Evolutionary conservation across 2,888 invertebrate genomes (phyloP), one percentile per base, ranked within the genome.

Genomic region (Bimastos eiseni): DNA sequence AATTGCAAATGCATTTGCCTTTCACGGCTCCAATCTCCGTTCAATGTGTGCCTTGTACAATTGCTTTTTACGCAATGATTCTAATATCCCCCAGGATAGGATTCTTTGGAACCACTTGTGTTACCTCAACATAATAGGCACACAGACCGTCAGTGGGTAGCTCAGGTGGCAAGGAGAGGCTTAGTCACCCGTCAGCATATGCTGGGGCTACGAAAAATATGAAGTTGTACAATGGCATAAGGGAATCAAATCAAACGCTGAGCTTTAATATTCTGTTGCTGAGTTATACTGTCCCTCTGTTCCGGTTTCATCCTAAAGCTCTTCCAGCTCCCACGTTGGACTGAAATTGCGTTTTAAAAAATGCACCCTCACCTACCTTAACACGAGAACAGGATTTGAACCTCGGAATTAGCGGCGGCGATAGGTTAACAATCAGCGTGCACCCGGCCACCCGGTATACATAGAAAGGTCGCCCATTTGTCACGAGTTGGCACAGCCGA

Each of bases 1-100:
- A n/a, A 70, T 70, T 70, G 70, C 70, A n/a, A 70, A 70, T 70
- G 70, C 70, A 70, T 70, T 70, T 70, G 70, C 70, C 70, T 70
- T 70, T 70, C 70, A n/a, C 70, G n/a, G 70, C n/a, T 70, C 70
- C 70, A 70, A 70, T 70, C 70, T n/a, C 70, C 30, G 6, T 5
- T 30, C 30, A n/a, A n/a, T n/a, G 70, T 70, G 70, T 70, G 70
- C 70, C 30, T 8, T 70, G 11, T 5, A 70, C 70, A 70, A 70
- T 70, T 70, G 70, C 30, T n/a, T 70, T 24, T 70, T n/a, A 70
- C 13, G 70, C 70, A 8, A 30, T 1, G 49, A 19, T 49, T 49
- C 49, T 4, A 49, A 49, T 49, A 3, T 49, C 49, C 49, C 49
- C 49, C 44, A 49, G 21, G 49, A 49, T 21, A 6, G 49, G 24